A percentile compares a stretch with the other conserved stretches of the same genome.
phyloP scores from a whole-genome alignment of 2,888 invertebrate species.

The Andrena fulva region DNA sequence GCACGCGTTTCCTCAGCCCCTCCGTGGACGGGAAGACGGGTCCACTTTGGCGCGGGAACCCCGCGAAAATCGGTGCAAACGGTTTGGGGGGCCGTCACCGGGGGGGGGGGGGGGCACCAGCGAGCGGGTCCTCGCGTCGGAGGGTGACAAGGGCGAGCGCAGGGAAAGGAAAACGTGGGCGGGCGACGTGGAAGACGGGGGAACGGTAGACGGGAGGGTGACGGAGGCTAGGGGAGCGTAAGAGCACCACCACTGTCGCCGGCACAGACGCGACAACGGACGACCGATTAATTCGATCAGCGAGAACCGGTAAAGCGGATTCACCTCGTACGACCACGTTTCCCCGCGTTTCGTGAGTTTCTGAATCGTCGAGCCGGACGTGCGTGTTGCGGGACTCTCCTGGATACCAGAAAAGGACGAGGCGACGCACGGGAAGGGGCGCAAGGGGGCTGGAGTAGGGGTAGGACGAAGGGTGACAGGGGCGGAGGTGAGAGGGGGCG shows the following conservation, averaged over 20 bases:
- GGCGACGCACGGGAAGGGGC: constrained; percentile 8
- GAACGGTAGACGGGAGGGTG: not conserved
- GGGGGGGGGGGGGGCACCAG: not conserved
- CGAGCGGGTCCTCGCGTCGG: not conserved
- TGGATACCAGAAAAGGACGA: constrained; percentile 59
- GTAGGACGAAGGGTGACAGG: not conserved
- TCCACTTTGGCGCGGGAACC: constrained; percentile 40
- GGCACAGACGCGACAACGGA: constrained; percentile 2
- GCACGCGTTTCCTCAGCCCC: constrained; percentile 10
- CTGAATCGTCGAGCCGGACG: constrained; percentile 66
- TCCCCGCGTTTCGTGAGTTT: constrained; percentile 65
- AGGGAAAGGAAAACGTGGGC: not conserved
- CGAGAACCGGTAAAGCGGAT: constrained; percentile 24
- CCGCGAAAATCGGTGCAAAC: not conserved
- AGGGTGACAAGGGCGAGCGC: not conserved
- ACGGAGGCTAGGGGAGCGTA: constrained; percentile 23
- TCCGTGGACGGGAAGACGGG: constrained; percentile 38
- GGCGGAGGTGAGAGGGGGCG: not conserved
- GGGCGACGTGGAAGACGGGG: not conserved
- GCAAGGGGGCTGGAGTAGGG: not conserved
- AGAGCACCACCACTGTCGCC: constrained; percentile 41
- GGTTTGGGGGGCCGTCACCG: not conserved
- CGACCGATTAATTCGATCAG: constrained; percentile 27
- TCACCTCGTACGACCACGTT: constrained; percentile 62
- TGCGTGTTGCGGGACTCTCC: constrained; percentile 62